Percentiles rank a stretch among this genome's conserved stretches.
These are phyloP conservation scores for Pasiphila rectangulata DNA, from an alignment of 2,888 invertebrate species.

Conservation along the genomic window DNA sequence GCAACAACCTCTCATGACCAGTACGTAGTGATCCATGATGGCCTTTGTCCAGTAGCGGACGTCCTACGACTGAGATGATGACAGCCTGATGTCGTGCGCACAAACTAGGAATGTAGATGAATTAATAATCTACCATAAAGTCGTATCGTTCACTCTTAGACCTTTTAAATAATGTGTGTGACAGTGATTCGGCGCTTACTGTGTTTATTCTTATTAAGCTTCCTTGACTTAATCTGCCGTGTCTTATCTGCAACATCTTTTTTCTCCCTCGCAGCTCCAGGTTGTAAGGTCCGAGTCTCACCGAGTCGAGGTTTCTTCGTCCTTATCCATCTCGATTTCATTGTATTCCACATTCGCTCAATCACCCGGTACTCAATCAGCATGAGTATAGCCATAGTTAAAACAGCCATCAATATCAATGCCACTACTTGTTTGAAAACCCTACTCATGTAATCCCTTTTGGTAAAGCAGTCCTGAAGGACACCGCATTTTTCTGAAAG, in stretches of 20 bases:
- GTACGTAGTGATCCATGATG: too few species aligned
- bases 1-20: too few species aligned
- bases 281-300: conserved; percentile 8
- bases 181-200: too few species aligned
- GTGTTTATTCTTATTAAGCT: conserved; percentile 27
- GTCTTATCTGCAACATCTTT: conserved; percentile 44
- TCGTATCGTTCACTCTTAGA: too few species aligned
- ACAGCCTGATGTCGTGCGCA: too few species aligned
- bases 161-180: too few species aligned
- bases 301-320: conserved; percentile 20
- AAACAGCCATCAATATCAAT: conserved; percentile 41
- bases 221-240: conserved; percentile 32
- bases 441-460: conserved; percentile 50
- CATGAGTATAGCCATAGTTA: conserved; percentile 47
- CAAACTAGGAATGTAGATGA: too few species aligned
- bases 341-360: conserved; percentile 36
- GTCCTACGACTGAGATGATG: too few species aligned
- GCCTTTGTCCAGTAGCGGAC: too few species aligned
- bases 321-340: conserved; percentile 27
- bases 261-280: conserved; percentile 44
- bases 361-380: conserved; percentile 57
- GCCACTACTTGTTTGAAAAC: conserved; percentile 50
- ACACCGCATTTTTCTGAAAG: conserved; percentile 65
- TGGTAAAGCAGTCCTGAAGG: conserved; percentile 57
- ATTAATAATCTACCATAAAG: too few species aligned